Evolutionary conservation across 2,888 invertebrate species (phyloP).

Genomic region (Cyclophora punctaria): DNA sequence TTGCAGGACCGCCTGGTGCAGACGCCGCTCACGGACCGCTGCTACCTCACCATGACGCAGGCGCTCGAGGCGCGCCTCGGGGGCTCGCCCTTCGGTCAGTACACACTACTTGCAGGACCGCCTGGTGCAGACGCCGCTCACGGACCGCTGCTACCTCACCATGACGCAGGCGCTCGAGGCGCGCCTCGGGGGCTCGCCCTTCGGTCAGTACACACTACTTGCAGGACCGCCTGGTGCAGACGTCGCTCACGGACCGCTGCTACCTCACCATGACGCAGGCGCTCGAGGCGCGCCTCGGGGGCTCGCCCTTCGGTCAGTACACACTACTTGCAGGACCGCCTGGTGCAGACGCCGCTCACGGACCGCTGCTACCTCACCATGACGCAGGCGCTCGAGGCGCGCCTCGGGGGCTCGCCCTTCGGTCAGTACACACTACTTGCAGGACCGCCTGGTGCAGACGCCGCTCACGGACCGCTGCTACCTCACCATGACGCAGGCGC

Average conservation of each 20-base stretch:
- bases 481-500: constrained; percentile 99
- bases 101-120: constrained; percentile 84
- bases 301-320: constrained; percentile 95
- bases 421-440: constrained; percentile 79
- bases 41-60: constrained; percentile 99
- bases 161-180: constrained; percentile 99
- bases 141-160: constrained; percentile 98
- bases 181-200: constrained; percentile 98
- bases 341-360: constrained; percentile 98
- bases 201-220: constrained; percentile 80
- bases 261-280: constrained; percentile 99
- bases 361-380: constrained; percentile 99
- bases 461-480: constrained; percentile 99
- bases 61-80: constrained; percentile 97
- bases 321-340: constrained; percentile 85
- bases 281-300: constrained; percentile 95
- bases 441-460: constrained; percentile 97
- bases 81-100: constrained; percentile 97
- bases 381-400: constrained; percentile 98
- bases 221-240: constrained; percentile 97
- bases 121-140: constrained; percentile 97
- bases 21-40: constrained; percentile 98
- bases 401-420: constrained; percentile 99
- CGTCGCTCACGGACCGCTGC: constrained; percentile 98
- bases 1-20: constrained; percentile 96